A percentile compares a stretch with the other conserved stretches of the same genome.
These are phyloP conservation scores for Dasyprocta punctata DNA, from an alignment of 2,113 vertebrate species.

Conservation along the genomic window DNA sequence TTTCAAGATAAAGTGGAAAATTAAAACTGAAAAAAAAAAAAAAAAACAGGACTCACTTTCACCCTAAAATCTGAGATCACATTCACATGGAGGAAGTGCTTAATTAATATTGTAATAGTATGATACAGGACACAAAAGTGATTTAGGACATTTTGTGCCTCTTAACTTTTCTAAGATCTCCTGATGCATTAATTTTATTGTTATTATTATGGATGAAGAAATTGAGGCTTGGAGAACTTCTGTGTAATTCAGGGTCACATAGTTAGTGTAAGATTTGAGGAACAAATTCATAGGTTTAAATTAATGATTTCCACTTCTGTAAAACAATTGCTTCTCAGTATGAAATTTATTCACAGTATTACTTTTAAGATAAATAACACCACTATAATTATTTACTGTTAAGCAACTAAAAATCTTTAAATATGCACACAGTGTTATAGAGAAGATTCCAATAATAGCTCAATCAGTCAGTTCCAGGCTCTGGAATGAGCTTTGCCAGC, in stretches of 20 bases:
- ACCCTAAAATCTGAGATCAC: not conserved
- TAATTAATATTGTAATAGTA: not conserved
- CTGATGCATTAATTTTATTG: no score
- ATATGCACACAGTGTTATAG: not conserved
- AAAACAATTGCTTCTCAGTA: not conserved
- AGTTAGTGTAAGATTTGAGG: not conserved
- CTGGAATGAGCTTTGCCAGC: fast-evolving
- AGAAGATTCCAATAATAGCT: not conserved
- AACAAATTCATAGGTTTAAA: not conserved
- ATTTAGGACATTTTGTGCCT: not conserved
- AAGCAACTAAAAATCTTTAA: not conserved
- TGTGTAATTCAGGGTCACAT: not conserved
- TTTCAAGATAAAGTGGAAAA: not conserved
- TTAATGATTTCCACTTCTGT: not conserved
- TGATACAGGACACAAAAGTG: not conserved
- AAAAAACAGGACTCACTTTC: not conserved
- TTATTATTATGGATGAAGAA: not conserved
- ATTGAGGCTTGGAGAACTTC: not conserved
- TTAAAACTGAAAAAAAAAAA: not conserved
- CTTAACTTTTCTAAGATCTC: not conserved
- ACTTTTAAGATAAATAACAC: not conserved
- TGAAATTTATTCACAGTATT: not conserved
- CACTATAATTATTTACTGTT: not conserved
- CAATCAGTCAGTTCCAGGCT: not conserved
- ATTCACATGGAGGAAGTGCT: fast-evolving